A percentile compares a stretch with the other conserved stretches of the same genome.
Evolutionary conservation across 64 coral and sea anemone species (phyloP).

Genomic region (Dendronephthya gigantea): DNA sequence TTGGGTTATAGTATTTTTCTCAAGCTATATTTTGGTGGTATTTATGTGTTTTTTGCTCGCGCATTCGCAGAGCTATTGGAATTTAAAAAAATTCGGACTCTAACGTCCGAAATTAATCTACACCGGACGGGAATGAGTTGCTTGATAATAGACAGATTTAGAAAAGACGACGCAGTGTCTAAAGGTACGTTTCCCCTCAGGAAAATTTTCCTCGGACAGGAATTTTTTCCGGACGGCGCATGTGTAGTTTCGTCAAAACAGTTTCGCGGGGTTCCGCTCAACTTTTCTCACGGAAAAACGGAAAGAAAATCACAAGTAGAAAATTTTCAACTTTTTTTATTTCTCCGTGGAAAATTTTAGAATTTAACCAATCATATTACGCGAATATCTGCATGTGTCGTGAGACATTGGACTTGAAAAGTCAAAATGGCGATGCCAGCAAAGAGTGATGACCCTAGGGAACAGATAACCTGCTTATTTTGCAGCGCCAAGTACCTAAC

Average conservation of each 20-base stretch:
- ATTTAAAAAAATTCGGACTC: too few relatives aligned
- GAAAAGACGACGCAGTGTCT: too few relatives aligned
- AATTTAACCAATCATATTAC: background rate
- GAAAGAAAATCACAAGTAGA: constrained; percentile 6
- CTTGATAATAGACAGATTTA: too few relatives aligned
- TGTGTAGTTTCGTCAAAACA: background rate
- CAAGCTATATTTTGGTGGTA: too few relatives aligned
- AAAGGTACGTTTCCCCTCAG: background rate
- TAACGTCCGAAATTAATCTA: too few relatives aligned
- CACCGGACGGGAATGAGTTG: too few relatives aligned
- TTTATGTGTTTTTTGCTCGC: too few relatives aligned
- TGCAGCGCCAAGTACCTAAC: background rate
- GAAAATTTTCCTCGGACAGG: background rate
- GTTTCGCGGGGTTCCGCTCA: background rate
- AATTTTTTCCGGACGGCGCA: background rate
- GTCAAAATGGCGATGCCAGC: background rate
- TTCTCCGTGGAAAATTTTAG: background rate
- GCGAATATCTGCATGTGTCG: background rate
- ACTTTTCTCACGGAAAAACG: constrained; percentile 5
- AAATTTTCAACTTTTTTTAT: background rate
- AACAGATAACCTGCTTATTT: constrained; percentile 12
- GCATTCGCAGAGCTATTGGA: too few relatives aligned
- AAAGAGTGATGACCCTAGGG: background rate
- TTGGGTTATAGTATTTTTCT: too few relatives aligned
- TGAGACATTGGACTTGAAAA: constrained; percentile 6